Evolutionary conservation across 2,797 vertebrate species (phyloP).

Genomic region (Tachyglossus aculeatus): DNA sequence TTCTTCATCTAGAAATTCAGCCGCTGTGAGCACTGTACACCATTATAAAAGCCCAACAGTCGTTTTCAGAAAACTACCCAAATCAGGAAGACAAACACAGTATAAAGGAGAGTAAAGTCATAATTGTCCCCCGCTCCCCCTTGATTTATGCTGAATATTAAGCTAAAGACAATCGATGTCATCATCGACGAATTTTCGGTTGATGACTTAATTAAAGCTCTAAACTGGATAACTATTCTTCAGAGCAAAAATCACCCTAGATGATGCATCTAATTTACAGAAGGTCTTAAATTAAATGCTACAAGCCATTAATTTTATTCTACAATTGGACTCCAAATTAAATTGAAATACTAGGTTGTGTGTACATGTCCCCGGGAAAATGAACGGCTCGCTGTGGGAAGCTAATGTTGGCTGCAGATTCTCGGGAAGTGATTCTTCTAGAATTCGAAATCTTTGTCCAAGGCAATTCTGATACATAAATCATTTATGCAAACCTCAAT

Average conservation of each 20-base stretch:
- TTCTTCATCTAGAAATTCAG: too few relatives aligned
- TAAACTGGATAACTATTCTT: constrained; percentile 31
- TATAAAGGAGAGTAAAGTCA: too few relatives aligned
- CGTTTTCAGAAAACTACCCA: too few relatives aligned
- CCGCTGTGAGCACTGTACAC: too few relatives aligned
- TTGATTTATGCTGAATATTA: constrained; percentile 37
- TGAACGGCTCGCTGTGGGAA: constrained; percentile 31
- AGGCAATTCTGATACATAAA: constrained; percentile 15
- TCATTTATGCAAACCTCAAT: background rate
- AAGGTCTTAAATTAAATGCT: constrained; percentile 38
- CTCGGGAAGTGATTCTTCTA: constrained; percentile 24
- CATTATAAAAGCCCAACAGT: too few relatives aligned
- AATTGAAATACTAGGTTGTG: constrained; percentile 26
- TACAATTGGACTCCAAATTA: constrained; percentile 31
- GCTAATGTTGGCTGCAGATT: constrained; percentile 22
- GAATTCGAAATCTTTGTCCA: constrained; percentile 7
- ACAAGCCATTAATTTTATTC: constrained; percentile 38
- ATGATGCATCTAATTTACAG: constrained; percentile 37
- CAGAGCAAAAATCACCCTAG: constrained; percentile 14
- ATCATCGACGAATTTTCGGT: constrained; percentile 34
- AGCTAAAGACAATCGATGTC: background rate
- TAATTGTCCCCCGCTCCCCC: background rate
- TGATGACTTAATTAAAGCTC: constrained; percentile 36
- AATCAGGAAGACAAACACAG: constrained; percentile 21
- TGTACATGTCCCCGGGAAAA: constrained; percentile 43